A percentile compares a stretch with the other conserved stretches of the same genome.
These are phyloP conservation scores for Coregonus clupeaformis DNA, from an alignment of 2,113 vertebrate genomes.

Conservation along the genomic window DNA sequence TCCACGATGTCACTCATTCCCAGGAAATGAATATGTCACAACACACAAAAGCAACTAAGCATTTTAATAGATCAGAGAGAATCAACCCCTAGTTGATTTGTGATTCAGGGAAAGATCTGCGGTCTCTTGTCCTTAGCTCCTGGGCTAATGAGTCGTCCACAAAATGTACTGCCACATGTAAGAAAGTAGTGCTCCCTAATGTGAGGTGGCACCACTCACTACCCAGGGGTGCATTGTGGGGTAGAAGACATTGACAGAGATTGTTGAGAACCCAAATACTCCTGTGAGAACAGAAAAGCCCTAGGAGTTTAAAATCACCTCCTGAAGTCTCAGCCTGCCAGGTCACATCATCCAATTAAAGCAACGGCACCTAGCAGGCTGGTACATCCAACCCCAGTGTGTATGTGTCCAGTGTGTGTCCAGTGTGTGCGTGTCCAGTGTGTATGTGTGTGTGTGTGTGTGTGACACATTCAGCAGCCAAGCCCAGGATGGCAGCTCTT, in stretches of 20 bases:
- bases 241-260: too few species aligned
- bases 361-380: not conserved
- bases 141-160: not conserved
- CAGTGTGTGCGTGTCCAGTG: too few species aligned
- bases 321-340: not conserved
- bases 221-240: not conserved
- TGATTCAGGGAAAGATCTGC: not conserved
- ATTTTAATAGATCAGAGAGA: too few species aligned
- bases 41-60: too few species aligned
- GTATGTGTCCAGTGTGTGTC: too few species aligned
- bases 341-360: not conserved
- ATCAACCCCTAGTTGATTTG: too few species aligned
- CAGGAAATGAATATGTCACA: too few species aligned
- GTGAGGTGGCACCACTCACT: conserved; percentile 6
- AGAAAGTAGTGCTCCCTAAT: not conserved
- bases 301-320: not conserved
- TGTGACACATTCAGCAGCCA: too few species aligned
- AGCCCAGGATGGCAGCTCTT: not conserved
- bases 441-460: too few species aligned
- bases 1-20: too few species aligned
- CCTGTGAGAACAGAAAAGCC: not conserved
- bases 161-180: not conserved
- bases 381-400: too few species aligned
- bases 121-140: not conserved
- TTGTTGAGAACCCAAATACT: not conserved